Evolutionary conservation across 1,140 invertebrate species (phyloP).

Genomic region (Chrysoperla carnea): DNA sequence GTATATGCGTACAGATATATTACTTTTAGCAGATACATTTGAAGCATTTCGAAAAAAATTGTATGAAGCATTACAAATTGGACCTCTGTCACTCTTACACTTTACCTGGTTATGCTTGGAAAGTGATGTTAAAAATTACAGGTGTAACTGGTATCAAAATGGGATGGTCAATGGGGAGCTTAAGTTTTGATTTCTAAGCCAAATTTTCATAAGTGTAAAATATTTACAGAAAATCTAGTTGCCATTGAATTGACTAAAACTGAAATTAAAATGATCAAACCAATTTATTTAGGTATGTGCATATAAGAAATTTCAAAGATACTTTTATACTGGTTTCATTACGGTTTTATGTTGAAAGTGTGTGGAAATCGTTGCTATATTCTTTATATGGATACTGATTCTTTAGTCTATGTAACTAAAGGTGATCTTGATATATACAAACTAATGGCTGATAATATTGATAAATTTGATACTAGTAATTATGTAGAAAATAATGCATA

Average conservation of each 20-base stretch:
- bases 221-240: conserved; percentile 19
- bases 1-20: conserved; percentile 18
- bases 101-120: conserved; percentile 17
- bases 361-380: too few species aligned
- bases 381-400: too few species aligned
- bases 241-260: conserved; percentile 15
- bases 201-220: conserved; percentile 19
- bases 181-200: conserved; percentile 19
- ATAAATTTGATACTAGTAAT: conserved; percentile 4
- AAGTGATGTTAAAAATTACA: conserved; percentile 20
- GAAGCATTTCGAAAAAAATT: conserved; percentile 20
- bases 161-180: conserved; percentile 16
- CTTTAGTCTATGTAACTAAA: too few species aligned
- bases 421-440: neutral
- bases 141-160: conserved; percentile 14
- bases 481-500: conserved; percentile 1
- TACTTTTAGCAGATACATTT: conserved; percentile 21
- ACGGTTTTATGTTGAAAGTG: conserved; percentile 8
- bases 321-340: conserved; percentile 18
- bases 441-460: conserved; percentile 5
- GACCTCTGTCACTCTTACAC: conserved; percentile 17
- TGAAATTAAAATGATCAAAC: conserved; percentile 18
- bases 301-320: conserved; percentile 21
- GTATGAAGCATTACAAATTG: conserved; percentile 10
- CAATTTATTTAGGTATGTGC: conserved; percentile 17